Base-by-base conservation (phyloP, 1,140 invertebrate genomes). In the Caenorhabditis remanei region DNA sequence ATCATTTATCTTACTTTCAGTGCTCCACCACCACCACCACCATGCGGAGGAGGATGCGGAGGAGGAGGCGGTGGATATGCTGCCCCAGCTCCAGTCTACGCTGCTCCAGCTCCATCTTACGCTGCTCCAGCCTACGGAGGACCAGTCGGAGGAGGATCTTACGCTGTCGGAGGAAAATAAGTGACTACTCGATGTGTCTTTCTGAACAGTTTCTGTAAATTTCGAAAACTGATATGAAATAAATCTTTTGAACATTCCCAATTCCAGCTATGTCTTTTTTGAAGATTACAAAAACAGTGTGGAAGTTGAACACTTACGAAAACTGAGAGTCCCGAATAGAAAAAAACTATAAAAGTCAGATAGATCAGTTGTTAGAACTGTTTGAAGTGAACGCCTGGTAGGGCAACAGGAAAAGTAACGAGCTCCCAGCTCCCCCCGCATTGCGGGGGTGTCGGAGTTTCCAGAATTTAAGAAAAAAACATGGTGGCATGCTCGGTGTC, bases 1-100 rank as follows among this genome's bases (percentile, higher is more conserved):
- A 1, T 61, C 21, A 71, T 43, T 16, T 4, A 19, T 19, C 65
- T 13, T 43, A 43, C 11, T 71, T 71, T 19, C 65, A 71, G 65
- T 19, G 65, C 65, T 46, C 65, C 65, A 71, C 65, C 65, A 71
- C 65, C 65, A 67, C 65, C 65, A 71, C 65, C 65, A 71, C 40
- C 65, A 43, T 43, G 40, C 41, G 40, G 65, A 43, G 40, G 65
- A 43, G 40, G 65, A 43, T 32, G 61, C 21, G 65, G 65, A 71
- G 65, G 65, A 43, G 65, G 65, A 14, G 65, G 32, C 32, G 32
- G 65, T n/a, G 40, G 41, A 8, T 43, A 43, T n/a, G 65, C 65
- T 43, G 65, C 65, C 19, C 65, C 65, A 71, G 11, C 65, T 16
- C 65, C 65, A 71, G 65, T 16, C 65, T 71, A 71, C 65, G 65